Evolutionary conservation across 2,113 vertebrate genomes (phyloP).

Genomic region (Macrotus californicus): DNA sequence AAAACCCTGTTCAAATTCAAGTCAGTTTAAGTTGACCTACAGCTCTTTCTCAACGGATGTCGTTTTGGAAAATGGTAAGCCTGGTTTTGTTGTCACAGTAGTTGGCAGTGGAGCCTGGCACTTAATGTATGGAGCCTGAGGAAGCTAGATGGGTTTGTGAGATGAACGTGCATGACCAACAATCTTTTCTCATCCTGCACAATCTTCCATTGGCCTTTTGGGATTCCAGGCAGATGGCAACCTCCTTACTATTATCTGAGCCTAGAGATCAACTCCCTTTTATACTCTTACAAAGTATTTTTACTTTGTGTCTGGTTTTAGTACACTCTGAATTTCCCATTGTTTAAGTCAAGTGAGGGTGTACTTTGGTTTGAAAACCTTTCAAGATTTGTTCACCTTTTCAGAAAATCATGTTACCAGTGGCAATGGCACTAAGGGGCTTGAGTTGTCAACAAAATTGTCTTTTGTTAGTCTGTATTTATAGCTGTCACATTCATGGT

Average conservation of each 20-base stretch:
- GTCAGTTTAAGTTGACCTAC: background rate
- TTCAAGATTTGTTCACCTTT: slow-evolving; percentile 14
- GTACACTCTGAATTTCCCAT: background rate
- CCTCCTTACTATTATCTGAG: background rate
- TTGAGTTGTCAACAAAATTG: background rate
- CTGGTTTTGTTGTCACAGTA: background rate
- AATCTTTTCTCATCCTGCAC: background rate
- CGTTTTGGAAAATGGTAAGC: slow-evolving; percentile 2
- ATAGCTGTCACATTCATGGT: background rate
- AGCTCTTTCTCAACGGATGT: background rate
- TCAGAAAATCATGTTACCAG: background rate
- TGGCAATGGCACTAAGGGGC: background rate
- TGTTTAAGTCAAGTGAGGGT: background rate
- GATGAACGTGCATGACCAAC: background rate
- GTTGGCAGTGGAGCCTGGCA: background rate
- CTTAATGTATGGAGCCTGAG: background rate
- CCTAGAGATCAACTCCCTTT: background rate
- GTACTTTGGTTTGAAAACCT: slow-evolving; percentile 32
- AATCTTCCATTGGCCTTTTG: background rate
- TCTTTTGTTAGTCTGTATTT: background rate
- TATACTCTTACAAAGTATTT: background rate
- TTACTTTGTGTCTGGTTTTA: background rate
- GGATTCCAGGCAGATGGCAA: background rate
- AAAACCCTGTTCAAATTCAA: background rate
- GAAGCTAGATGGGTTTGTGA: background rate